Base-by-base conservation (phyloP, 2,888 invertebrate genomes). In the Ceraclea dissimilis region DNA sequence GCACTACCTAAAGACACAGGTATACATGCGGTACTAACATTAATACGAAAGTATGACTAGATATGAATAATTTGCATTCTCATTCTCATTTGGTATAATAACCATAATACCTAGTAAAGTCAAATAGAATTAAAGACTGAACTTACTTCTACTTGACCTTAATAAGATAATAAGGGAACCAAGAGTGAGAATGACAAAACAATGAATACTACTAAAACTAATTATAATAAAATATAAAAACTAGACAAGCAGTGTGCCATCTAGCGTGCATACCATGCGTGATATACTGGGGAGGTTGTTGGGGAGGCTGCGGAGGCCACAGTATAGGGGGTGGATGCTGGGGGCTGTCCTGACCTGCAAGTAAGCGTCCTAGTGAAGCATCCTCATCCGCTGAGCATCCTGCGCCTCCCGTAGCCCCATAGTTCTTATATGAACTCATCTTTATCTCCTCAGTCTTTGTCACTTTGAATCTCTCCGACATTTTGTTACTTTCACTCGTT, bases 381-480 rank as follows among this genome's bases (percentile, higher is more conserved):
- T 63, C 62, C 64, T 63, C 66, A 66, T 67, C 66, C 59, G 65
- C 66, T 64, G 65, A 65, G 63, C 65, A 65, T 63, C 67, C 66
- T 62, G 56, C 57, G 47, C 62, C 64, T 19, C 64, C 67, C 60
- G 80, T 80, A n/a, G 81, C 80, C 55, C 81, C 81, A 66, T 81
- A 79, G 67, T 79, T 80, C 69, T 77, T 79, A 62, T 71, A 80
- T 49, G 73, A 71, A 63, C 67, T 66, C 60, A 78, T 77, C 59
- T 76, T 71, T 34, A 77, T 75, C 64, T 81, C 80, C 63, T 81
- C 80, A 33, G 76, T 76, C 67, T 79, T 80, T 59, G 81, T 80
- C 69, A 81, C 79, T 69, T 80, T 80, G 67, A 81, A 81, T 46
- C 81, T 71, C 69, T 81, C 81, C 60, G 80, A 78, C 81, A 81